phyloP scores from a whole-genome alignment of 2,113 vertebrate species.

The Dasyprocta punctata region DNA sequence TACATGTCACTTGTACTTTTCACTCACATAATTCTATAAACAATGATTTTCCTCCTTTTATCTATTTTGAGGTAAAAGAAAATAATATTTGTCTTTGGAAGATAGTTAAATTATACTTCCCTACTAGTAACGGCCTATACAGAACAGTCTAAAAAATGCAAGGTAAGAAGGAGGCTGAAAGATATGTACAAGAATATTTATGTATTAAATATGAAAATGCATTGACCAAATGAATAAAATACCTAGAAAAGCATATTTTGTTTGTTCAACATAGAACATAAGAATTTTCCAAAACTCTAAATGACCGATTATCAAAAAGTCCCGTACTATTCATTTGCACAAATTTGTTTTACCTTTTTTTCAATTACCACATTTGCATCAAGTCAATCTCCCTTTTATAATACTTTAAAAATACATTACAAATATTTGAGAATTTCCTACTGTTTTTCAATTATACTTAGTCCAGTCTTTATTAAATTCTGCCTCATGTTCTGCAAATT shows the following conservation, averaged over 20 bases:
- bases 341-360: not conserved
- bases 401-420: not conserved
- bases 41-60: not conserved
- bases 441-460: not conserved
- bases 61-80: conserved; percentile 30
- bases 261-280: not conserved
- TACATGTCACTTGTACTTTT: not conserved
- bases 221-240: not conserved
- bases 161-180: not conserved
- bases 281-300: not conserved
- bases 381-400: not conserved
- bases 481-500: not conserved
- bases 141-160: not conserved
- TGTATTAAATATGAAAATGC: not conserved
- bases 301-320: not conserved
- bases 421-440: not conserved
- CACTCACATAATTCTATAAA: not conserved
- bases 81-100: not conserved
- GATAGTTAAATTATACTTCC: not conserved
- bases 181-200: not conserved
- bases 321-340: not conserved
- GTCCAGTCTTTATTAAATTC: not conserved
- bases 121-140: not conserved
- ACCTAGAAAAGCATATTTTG: not conserved
- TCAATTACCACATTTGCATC: not conserved